Evolutionary conservation across 2,113 vertebrate genomes (phyloP).

Genomic region (Xiphophorus maculatus): DNA sequence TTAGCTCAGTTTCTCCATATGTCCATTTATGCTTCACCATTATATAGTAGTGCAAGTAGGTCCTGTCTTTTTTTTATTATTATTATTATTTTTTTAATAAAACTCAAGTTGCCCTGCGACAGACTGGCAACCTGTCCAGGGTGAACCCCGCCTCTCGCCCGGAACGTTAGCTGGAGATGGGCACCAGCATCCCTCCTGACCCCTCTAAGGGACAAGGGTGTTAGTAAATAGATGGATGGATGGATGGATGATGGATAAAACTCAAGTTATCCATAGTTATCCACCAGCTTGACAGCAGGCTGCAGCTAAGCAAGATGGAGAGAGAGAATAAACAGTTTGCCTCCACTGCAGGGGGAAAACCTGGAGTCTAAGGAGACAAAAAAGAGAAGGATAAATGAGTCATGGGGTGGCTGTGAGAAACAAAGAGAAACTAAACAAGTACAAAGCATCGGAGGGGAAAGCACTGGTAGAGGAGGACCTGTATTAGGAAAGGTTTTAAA

Average conservation of each 20-base stretch:
- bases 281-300: slow-evolving; percentile 61
- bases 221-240: too few relatives aligned
- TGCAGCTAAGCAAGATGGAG: slow-evolving; percentile 71
- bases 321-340: slow-evolving; percentile 65
- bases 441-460: background rate
- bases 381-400: slow-evolving; percentile 65
- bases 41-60: slow-evolving; percentile 5
- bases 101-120: slow-evolving; percentile 32
- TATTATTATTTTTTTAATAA: slow-evolving; percentile 3
- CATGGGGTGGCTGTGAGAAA: slow-evolving; percentile 24
- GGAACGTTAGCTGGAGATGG: too few relatives aligned
- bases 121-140: too few relatives aligned
- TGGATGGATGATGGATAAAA: background rate
- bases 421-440: slow-evolving; percentile 6
- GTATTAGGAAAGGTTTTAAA: background rate
- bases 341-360: slow-evolving; percentile 57
- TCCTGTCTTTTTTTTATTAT: slow-evolving; percentile 22
- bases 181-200: too few relatives aligned
- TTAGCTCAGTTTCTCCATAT: background rate
- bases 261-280: slow-evolving; percentile 61
- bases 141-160: too few relatives aligned
- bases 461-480: background rate
- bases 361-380: slow-evolving; percentile 57
- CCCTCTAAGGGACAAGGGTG: too few relatives aligned
- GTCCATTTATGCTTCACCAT: slow-evolving; percentile 16